A percentile compares a stretch with the other conserved stretches of the same genome.
Evolutionary conservation across 2,888 invertebrate species (phyloP).

Genomic region (Limnephilus marmoratus): DNA sequence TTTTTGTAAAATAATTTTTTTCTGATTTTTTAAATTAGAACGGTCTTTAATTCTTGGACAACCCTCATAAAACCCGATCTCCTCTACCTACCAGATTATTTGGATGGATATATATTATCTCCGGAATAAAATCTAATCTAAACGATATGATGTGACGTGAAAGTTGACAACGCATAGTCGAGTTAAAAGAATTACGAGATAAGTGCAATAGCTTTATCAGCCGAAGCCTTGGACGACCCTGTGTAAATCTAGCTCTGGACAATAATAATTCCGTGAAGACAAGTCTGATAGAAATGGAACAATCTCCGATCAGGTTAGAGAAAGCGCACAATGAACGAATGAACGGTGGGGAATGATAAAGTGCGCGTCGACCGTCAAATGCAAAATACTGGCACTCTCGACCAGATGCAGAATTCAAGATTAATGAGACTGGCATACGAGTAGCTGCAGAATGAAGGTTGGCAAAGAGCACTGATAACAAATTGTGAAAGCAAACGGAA

Average conservation of each 20-base stretch:
- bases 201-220: not conserved
- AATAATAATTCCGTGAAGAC: not conserved
- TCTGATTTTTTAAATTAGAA: no score
- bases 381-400: slow-evolving; percentile 25
- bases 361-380: slow-evolving; percentile 30
- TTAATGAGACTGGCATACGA: not conserved
- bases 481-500: not conserved
- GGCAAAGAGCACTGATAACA: not conserved
- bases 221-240: not conserved
- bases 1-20: no score
- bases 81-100: no score
- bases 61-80: no score
- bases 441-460: not conserved
- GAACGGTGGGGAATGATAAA: slow-evolving; percentile 13
- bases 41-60: no score
- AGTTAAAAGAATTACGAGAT: no score
- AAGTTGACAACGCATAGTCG: not conserved
- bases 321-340: slow-evolving; percentile 17
- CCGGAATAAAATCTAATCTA: not conserved
- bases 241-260: not conserved
- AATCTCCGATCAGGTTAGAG: slow-evolving; percentile 16
- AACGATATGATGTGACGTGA: not conserved
- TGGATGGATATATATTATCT: not conserved
- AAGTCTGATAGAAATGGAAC: not conserved
- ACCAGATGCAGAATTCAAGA: slow-evolving; percentile 20